Base-by-base conservation (phyloP, 2,113 vertebrate species). In the Boulengeromyrus knoepffleri region DNA sequence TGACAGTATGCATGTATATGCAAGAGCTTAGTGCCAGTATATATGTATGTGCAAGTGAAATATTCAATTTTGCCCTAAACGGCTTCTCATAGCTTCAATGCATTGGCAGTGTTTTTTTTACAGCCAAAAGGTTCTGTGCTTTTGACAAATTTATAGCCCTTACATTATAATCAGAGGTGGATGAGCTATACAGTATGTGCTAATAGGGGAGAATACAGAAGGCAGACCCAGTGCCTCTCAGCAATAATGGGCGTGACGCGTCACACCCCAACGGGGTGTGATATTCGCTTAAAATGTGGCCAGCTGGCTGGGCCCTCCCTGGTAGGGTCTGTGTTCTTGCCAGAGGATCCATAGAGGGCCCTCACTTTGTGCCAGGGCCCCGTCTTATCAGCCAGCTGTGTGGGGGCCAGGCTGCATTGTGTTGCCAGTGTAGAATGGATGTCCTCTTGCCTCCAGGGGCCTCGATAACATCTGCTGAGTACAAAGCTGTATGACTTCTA, bases 81-180 rank as follows among this genome's bases (percentile, higher is more conserved):
- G 9, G 62, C n/a, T 66, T 66, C 58, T 66, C 24, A 66, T 66
- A 66, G 87, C 91, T 94, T 93, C 85, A n/a, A 9, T 66, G 39
- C 46, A 87, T 88, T 90, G 89, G 87, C 90, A 90, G 92, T 15
- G 92, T 15, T 21, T 94, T 93, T 17, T 88, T 62, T 42, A 17
- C 36, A 88, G 53, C 13, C 17, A 42, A 17, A 58, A 92, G 56
- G 94, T 91, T 95, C 95, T 95, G 93, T 91, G 93, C 88, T 17
- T 92, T 93, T 85, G 19, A 19, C 85, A 90, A 45, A 49, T 87
- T 36, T 62, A 92, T 86, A 84, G 53, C 85, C 49, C 89, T 83
- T 21, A 53, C 27, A 89, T 91, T 89, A 91, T 17, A 92, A n/a
- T 90, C 45, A 88, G 85, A 66, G 52, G 21, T 52, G n/a, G 62